Evolutionary conservation across 2,888 invertebrate genomes (phyloP).

Genomic region (Muscina levida): DNA sequence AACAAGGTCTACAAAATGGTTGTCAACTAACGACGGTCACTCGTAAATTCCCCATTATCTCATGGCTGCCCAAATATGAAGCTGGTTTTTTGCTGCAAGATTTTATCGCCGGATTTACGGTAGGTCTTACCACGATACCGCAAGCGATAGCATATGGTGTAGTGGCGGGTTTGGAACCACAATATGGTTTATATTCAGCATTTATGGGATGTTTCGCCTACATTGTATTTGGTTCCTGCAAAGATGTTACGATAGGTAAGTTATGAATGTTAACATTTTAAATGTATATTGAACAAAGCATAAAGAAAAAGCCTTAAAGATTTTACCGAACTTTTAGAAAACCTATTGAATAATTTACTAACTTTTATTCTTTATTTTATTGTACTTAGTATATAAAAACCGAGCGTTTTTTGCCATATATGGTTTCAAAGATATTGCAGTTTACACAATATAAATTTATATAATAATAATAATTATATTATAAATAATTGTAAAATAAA

Average conservation of each 20-base stretch:
- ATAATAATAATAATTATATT: too few relatives aligned
- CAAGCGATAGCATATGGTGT: conserved; percentile 92
- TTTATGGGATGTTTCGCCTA: conserved; percentile 97
- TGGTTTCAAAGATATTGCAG: too few relatives aligned
- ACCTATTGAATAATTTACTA: too few relatives aligned
- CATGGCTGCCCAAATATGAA: conserved; percentile 89
- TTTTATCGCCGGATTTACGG: conserved; percentile 91
- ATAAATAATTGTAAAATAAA: too few relatives aligned
- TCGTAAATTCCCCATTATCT: conserved; percentile 84
- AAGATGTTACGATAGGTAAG: conserved; percentile 88
- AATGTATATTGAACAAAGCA: too few relatives aligned
- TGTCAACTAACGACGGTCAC: conserved; percentile 81
- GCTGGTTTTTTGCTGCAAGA: conserved; percentile 86
- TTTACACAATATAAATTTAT: too few relatives aligned
- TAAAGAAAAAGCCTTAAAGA: too few relatives aligned
- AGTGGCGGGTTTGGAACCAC: conserved; percentile 86
- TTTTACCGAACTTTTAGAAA: too few relatives aligned
- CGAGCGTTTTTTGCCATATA: too few relatives aligned
- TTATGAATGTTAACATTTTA: too few relatives aligned
- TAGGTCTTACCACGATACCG: conserved; percentile 90
- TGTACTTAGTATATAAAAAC: too few relatives aligned
- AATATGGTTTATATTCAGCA: conserved; percentile 95
- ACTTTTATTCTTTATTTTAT: too few relatives aligned
- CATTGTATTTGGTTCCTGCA: conserved; percentile 92
- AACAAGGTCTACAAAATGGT: conserved; percentile 75